Evolutionary conservation across 2,888 invertebrate genomes (phyloP).

Genomic region (Lepeophtheirus nordmannii): DNA sequence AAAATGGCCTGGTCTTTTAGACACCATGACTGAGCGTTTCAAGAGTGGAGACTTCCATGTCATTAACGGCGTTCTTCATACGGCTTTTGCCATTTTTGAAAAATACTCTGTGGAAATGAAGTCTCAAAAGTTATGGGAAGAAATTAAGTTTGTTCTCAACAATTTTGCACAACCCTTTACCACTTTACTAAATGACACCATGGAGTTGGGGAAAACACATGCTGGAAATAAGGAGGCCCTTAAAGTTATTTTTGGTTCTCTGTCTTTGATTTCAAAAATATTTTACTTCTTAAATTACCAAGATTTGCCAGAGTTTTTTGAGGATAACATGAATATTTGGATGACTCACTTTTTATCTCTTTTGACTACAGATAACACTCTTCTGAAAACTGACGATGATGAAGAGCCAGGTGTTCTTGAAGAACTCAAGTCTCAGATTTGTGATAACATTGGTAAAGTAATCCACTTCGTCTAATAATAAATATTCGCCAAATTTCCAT

Average conservation of each 20-base stretch:
- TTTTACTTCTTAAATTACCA: conserved; percentile 94
- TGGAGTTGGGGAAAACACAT: conserved; percentile 61
- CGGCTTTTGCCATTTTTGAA: conserved; percentile 91
- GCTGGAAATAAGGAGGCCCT: conserved; percentile 62
- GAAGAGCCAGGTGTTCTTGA: conserved; percentile 78
- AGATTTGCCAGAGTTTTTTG: conserved; percentile 96
- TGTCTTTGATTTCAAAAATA: conserved; percentile 76
- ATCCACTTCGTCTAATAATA: neutral
- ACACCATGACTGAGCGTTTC: conserved; percentile 85
- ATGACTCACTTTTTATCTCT: conserved; percentile 76
- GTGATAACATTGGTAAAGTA: conserved; percentile 68
- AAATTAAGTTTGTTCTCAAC: conserved; percentile 89
- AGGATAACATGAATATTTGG: conserved; percentile 91
- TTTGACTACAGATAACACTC: conserved; percentile 57
- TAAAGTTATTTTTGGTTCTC: conserved; percentile 69
- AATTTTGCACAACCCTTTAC: conserved; percentile 86
- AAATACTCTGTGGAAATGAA: conserved; percentile 89
- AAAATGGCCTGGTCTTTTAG: conserved; percentile 84
- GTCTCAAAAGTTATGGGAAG: conserved; percentile 82
- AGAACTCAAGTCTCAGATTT: conserved; percentile 82
- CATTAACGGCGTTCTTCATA: conserved; percentile 83
- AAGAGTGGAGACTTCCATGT: conserved; percentile 72
- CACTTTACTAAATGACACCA: conserved; percentile 72
- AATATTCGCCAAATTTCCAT: too few relatives aligned
- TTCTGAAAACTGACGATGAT: conserved; percentile 45